Percentiles rank a stretch among this genome's conserved stretches.
phyloP scores from a whole-genome alignment of 2,113 vertebrate species.

The Dicerorhinus sumatrensis region DNA sequence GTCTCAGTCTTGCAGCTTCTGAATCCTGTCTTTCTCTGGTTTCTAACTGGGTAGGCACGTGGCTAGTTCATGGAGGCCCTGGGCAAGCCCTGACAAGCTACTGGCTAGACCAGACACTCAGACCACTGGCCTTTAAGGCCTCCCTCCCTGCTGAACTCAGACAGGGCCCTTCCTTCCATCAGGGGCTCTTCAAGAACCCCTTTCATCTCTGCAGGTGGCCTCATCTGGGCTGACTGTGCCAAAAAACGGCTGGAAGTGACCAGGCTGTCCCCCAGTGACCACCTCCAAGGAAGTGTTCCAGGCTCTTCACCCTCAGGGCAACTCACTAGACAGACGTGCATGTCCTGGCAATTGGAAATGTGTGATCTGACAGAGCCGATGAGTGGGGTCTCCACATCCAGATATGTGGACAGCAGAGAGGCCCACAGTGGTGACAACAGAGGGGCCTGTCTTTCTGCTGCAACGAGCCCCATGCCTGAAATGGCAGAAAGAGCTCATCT shows the following conservation, averaged over 20 bases:
- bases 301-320: neutral
- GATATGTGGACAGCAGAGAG: neutral
- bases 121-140: neutral
- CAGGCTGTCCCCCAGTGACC: neutral
- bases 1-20: neutral
- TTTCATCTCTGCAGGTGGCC: neutral
- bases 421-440: too few species aligned
- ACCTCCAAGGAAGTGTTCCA: neutral
- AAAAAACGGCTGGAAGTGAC: neutral
- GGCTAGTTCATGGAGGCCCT: neutral
- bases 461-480: neutral
- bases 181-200: neutral
- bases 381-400: neutral
- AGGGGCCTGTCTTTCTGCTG: neutral
- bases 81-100: neutral
- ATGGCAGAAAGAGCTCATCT: neutral
- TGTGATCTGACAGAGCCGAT: neutral
- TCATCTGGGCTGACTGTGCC: conserved; percentile 2
- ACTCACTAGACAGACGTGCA: neutral
- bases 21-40: neutral
- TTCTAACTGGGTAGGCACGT: neutral
- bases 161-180: neutral
- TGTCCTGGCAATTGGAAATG: neutral
- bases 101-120: neutral
- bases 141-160: neutral